A percentile compares a stretch with the other conserved stretches of the same genome.
These are phyloP conservation scores for Glyphotaelius pellucidus DNA, from an alignment of 2,888 invertebrate species.

Conservation along the genomic window DNA sequence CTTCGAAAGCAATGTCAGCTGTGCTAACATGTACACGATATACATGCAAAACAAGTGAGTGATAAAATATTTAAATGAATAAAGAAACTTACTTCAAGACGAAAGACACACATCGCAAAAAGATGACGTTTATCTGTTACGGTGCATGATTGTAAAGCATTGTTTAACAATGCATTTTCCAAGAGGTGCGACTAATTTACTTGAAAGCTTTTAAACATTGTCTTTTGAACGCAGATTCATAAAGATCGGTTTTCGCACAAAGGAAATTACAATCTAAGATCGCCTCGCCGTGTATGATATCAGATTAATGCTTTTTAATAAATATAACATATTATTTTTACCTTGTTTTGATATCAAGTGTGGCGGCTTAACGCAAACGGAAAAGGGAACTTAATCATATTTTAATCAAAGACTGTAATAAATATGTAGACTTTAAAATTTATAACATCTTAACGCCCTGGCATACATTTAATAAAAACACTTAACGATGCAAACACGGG, in stretches of 20 bases:
- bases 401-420: neutral
- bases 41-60: neutral
- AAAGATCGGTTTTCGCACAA: constrained; percentile 35
- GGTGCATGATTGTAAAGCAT: neutral
- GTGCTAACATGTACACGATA: neutral
- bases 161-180: neutral
- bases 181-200: neutral
- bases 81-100: neutral
- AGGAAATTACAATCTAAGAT: constrained; percentile 10
- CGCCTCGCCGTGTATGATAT: neutral
- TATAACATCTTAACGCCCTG: neutral
- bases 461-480: neutral
- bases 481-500: too few species aligned
- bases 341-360: constrained; percentile 6
- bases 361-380: neutral
- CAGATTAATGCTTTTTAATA: constrained; percentile 35
- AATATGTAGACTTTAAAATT: neutral
- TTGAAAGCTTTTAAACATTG: neutral
- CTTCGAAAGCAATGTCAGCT: neutral
- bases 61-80: neutral
- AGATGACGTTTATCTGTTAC: neutral
- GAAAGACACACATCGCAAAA: neutral
- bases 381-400: neutral
- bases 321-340: constrained; percentile 10
- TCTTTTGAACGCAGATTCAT: neutral